Base-by-base conservation (phyloP, 1,140 invertebrate genomes). In the Amyelois transitella region DNA sequence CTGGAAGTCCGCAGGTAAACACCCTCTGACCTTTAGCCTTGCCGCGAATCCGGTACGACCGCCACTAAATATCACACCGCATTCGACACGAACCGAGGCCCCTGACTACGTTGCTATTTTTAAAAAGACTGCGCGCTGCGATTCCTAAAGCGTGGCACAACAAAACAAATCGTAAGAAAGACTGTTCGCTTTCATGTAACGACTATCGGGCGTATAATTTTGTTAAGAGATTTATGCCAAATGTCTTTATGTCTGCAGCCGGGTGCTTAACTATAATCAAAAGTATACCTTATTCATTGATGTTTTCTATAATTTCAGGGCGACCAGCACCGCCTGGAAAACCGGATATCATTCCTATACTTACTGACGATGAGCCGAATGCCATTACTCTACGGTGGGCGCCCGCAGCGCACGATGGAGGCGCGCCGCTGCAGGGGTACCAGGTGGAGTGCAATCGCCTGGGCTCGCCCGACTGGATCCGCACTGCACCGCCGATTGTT, bases 331-430 rank as follows among this genome's bases (percentile, higher is more conserved):
- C 92, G 45, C 95, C 95, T 7, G 94, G 95, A 8, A 94, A 94
- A 66, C 95, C 95, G 12, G 90, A 93, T 53, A 88, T 95, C 18
- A 90, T 93, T 45, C 91, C 93, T 6, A 84, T 90, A 51, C 89
- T 91, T 43, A 90, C 91, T 17, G 91, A 93, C 18, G 90, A 93
- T 21, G 94, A 94, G 67, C 94, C 95, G 12, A 93, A 96, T 75
- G 93, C 96, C n/a, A 93, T 97, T 1, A 95, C 95, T 18, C 91
- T 99, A 51, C 91, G 93, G 61, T 98, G 97, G 97, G 91, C 92
- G 54, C 91, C 94, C 25, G 95, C 97, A 24, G 81, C 89, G 25
- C 91, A 91, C 69, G 96, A 97, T 88, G 97, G 97, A 21, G 97
- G 97, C 18, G 94, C 96, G 6, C 94, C 96, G 8, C 94, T 99